phyloP scores from a whole-genome alignment of 2,888 invertebrate genomes.

The Chalcosyrphus nemorum region DNA sequence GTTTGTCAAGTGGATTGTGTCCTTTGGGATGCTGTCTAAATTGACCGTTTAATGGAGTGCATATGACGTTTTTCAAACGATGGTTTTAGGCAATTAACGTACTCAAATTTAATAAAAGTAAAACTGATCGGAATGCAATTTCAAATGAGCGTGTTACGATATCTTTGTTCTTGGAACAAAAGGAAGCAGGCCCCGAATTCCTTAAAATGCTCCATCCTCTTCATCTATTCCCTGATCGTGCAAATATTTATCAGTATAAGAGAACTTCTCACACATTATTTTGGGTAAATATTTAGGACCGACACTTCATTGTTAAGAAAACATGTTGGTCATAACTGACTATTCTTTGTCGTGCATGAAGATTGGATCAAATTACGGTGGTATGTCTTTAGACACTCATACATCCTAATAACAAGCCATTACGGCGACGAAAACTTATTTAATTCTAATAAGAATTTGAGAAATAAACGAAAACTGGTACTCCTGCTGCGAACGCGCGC shows the following conservation, averaged over 20 bases:
- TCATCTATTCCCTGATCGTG: not conserved
- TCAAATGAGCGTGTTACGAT: constrained; percentile 44
- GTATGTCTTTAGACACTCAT: not conserved
- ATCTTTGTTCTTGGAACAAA: constrained; percentile 32
- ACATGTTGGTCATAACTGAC: constrained; percentile 22
- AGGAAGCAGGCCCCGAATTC: not conserved
- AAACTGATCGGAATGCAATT: constrained; percentile 10
- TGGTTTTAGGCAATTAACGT: constrained; percentile 44
- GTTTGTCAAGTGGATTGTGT: constrained; percentile 56
- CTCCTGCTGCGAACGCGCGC: constrained; percentile 22
- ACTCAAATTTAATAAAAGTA: not conserved
- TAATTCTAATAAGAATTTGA: constrained; percentile 19
- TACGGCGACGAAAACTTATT: constrained; percentile 14
- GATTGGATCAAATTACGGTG: constrained; percentile 50
- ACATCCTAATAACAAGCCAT: not conserved
- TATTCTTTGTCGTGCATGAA: constrained; percentile 5
- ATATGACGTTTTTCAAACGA: constrained; percentile 17
- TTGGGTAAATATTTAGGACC: constrained; percentile 21
- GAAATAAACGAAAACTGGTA: not conserved
- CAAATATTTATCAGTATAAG: constrained; percentile 57
- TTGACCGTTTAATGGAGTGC: constrained; percentile 80
- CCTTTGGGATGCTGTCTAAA: constrained; percentile 77
- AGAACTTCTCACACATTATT: constrained; percentile 60
- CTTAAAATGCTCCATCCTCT: not conserved
- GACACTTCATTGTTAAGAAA: constrained; percentile 17